These are phyloP conservation scores for Temnopleurus reevesii DNA, from an alignment of 53 echinoderm and acorn worm species.

Conservation along the genomic window DNA sequence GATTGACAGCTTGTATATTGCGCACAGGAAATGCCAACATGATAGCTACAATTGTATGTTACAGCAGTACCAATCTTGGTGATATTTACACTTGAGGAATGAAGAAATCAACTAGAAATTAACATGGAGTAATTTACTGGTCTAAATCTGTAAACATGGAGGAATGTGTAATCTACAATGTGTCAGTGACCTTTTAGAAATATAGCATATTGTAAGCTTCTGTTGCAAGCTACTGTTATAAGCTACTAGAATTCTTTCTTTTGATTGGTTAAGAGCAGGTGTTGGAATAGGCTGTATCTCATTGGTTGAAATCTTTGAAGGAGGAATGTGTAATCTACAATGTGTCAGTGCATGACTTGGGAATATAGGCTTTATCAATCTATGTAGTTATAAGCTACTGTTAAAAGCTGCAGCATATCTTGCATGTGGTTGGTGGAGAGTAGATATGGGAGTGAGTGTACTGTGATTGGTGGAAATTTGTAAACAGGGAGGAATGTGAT, in stretches of 20 bases:
- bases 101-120: neutral
- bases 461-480: neutral
- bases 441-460: neutral
- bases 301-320: neutral
- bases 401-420: too few species aligned
- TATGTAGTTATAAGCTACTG: too few species aligned
- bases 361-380: neutral
- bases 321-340: neutral
- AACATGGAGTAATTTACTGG: neutral
- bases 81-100: neutral
- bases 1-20: constrained; percentile 1
- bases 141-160: neutral
- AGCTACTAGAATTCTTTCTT: too few species aligned
- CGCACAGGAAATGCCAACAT: neutral
- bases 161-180: neutral
- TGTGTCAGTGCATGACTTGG: neutral
- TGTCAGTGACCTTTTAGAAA: neutral
- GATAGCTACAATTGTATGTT: neutral
- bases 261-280: too few species aligned
- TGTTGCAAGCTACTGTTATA: too few species aligned
- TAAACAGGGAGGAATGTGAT: neutral
- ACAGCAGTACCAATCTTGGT: neutral
- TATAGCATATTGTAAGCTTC: neutral
- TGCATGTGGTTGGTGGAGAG: too few species aligned
- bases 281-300: neutral